Evolutionary conservation across 2,797 vertebrate species (phyloP), one percentile per base, ranked within the genome.

Genomic region (Euphonia xanthogaster): DNA sequence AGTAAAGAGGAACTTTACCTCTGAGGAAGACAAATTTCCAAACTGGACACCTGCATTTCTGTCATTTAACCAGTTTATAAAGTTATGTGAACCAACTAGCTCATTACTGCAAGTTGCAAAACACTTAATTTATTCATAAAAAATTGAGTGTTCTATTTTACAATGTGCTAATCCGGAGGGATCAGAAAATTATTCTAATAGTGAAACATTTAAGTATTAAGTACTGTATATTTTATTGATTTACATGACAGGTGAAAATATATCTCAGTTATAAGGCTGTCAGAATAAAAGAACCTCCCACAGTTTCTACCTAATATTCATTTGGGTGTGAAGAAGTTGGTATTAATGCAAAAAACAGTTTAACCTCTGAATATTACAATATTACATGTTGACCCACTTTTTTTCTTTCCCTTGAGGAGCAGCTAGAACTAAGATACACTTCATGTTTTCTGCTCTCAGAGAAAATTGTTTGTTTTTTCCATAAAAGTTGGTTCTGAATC

Each of bases 131-230:
- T 93, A 97, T 93, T 95, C 84, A 87, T 87, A 73, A 51, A 96
- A 97, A 95, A 86, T n/a, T 88, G 76, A 94, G 35, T 80, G 75
- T 91, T 96, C 88, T 94, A 88, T 95, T 97, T 96, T 92, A 96
- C 89, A 93, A 61, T 85, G 91, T 91, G 73, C 72, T 96, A 95
- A 96, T 95, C 87, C 93, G 65, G 95, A 94, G 71, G 91, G 92
- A 95, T 87, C 85, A 67, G 79, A 78, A 96, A 95, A 92, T 97
- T 8, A 86, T 96, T 73, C 90, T 96, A 94, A 96, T 95, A 95
- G 91, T 94, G 90, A 97, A 97, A 95, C 90, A 93, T 96, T 97
- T 94, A 97, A 96, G 75, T 95, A 95, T 97, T 96, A 96, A 97
- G 88, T 96, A 95, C 93, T 47, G 77, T 97, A 87, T 96, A 90